Evolutionary conservation across 1,140 invertebrate genomes (phyloP).

Genomic region (Sweltsa coloradensis): DNA sequence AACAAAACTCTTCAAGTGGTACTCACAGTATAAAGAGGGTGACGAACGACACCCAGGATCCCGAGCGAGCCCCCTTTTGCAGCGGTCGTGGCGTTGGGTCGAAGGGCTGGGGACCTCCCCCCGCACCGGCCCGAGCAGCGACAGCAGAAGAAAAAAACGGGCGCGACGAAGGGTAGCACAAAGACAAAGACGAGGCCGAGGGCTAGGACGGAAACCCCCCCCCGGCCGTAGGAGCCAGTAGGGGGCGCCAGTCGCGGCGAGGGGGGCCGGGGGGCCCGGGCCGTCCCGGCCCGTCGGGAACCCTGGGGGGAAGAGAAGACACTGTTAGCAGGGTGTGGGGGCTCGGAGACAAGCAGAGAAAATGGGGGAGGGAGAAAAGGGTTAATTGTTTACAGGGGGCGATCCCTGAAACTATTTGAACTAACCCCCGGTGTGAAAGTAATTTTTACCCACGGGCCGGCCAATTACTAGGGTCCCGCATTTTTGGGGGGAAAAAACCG

Average conservation of each 20-base stretch:
- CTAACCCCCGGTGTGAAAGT: too few species aligned
- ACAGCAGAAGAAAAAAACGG: slow-evolving; percentile 71
- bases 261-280: neutral
- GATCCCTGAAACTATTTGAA: too few species aligned
- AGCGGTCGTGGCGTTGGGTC: slow-evolving; percentile 71
- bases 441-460: too few species aligned
- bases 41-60: slow-evolving; percentile 52
- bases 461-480: too few species aligned
- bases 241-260: slow-evolving; percentile 36
- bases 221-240: slow-evolving; percentile 42
- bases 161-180: slow-evolving; percentile 47
- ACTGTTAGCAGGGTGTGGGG: too few species aligned
- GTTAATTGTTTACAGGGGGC: too few species aligned
- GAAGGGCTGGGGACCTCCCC: slow-evolving; percentile 58
- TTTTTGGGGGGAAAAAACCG: too few species aligned
- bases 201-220: slow-evolving; percentile 37
- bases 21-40: slow-evolving; percentile 66
- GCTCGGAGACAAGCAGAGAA: too few species aligned
- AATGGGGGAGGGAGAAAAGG: too few species aligned
- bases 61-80: slow-evolving; percentile 58
- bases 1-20: neutral
- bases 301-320: too few species aligned
- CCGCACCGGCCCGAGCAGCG: slow-evolving; percentile 66
- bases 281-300: too few species aligned
- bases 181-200: slow-evolving; percentile 44